Evolutionary conservation across 2,888 invertebrate genomes (phyloP).

Genomic region (Strigamia crassipes): DNA sequence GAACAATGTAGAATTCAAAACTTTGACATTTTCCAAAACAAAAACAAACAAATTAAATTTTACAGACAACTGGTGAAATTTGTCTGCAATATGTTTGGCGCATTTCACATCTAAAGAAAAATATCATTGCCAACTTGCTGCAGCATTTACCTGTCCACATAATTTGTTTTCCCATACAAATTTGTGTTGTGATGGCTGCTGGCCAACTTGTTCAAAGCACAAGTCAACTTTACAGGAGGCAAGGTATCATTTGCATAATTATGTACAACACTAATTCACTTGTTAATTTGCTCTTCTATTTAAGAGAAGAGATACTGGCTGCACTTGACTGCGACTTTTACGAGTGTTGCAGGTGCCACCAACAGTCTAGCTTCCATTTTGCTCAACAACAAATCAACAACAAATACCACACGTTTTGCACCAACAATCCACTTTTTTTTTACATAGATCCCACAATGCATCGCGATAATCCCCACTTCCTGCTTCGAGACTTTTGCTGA

Average conservation of each 20-base stretch:
- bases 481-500: no score
- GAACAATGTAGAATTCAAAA: no score
- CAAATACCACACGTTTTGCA: no score
- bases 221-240: background rate
- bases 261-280: background rate
- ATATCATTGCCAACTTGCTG: background rate
- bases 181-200: background rate
- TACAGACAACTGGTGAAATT: no score
- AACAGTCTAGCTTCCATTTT: background rate
- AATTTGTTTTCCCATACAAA: background rate
- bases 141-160: background rate
- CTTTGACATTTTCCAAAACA: no score
- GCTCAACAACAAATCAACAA: background rate
- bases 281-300: background rate
- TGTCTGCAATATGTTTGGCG: no score
- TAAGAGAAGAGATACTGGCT: background rate
- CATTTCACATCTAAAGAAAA: background rate
- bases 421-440: no score
- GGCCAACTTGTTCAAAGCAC: background rate
- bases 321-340: background rate
- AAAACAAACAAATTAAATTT: no score
- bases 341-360: background rate
- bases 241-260: conserved; percentile 14
- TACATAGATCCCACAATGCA: no score
- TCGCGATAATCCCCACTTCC: no score